These are phyloP conservation scores for Rhyacophila evoluta DNA, from an alignment of 2,888 invertebrate species.

Conservation along the genomic window DNA sequence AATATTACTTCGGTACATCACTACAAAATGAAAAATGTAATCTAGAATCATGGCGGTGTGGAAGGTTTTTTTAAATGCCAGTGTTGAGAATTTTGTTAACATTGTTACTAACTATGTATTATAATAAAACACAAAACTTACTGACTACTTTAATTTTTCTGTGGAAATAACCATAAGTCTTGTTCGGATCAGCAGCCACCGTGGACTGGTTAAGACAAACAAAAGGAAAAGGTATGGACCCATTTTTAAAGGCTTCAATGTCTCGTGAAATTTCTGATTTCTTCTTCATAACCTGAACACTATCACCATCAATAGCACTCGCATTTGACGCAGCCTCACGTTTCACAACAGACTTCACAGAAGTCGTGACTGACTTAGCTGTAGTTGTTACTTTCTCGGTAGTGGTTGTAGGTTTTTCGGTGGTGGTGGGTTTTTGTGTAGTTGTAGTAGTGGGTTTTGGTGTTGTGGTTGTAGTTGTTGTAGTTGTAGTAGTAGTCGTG, in stretches of 20 bases:
- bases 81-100: too few relatives aligned
- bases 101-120: too few relatives aligned
- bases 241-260: slow-evolving; percentile 48
- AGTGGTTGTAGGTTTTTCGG: background rate
- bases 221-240: slow-evolving; percentile 59
- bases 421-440: slow-evolving; percentile 41
- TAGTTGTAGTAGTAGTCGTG: slow-evolving; percentile 65
- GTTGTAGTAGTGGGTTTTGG: slow-evolving; percentile 55
- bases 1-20: too few relatives aligned
- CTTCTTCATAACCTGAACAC: slow-evolving; percentile 19
- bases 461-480: slow-evolving; percentile 58
- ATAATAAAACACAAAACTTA: slow-evolving; percentile 60
- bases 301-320: slow-evolving; percentile 40
- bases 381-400: slow-evolving; percentile 33
- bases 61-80: too few relatives aligned
- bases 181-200: slow-evolving; percentile 75
- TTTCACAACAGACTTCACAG: slow-evolving; percentile 13
- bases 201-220: slow-evolving; percentile 72
- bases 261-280: background rate
- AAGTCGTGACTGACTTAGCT: background rate
- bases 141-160: slow-evolving; percentile 77
- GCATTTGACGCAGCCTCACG: slow-evolving; percentile 34
- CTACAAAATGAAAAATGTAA: too few relatives aligned
- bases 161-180: slow-evolving; percentile 80
- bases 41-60: too few relatives aligned